These are phyloP conservation scores for Trissonchulus latispiculum DNA, from an alignment of 2,888 invertebrate species.

Conservation along the genomic window DNA sequence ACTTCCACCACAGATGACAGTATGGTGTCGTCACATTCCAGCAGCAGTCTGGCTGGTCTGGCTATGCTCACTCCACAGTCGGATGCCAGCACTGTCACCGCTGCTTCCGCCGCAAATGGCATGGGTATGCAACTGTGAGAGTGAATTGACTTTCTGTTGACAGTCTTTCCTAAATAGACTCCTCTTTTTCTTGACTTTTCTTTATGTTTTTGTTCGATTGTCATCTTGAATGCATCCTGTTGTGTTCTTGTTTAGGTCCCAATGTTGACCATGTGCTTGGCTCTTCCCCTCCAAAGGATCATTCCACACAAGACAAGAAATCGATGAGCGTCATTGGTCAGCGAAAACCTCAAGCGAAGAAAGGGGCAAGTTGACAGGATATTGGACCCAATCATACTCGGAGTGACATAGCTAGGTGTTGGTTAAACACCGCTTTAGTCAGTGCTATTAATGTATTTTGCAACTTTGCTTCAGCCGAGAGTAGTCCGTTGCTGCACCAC, in stretches of 20 bases:
- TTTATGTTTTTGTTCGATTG: neutral
- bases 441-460: too few relatives aligned
- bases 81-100: neutral
- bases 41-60: neutral
- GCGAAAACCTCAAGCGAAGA: neutral
- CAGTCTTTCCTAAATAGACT: too few relatives aligned
- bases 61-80: neutral
- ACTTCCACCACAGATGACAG: slow-evolving; percentile 24
- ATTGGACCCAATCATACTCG: too few relatives aligned
- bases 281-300: neutral
- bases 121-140: neutral
- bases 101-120: neutral
- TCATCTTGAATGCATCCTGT: neutral
- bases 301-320: neutral
- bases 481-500: too few relatives aligned
- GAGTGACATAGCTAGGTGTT: too few relatives aligned
- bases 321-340: neutral
- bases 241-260: neutral
- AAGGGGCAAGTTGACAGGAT: neutral
- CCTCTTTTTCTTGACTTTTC: too few relatives aligned
- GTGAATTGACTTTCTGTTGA: too few relatives aligned
- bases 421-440: too few relatives aligned
- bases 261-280: neutral
- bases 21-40: neutral
- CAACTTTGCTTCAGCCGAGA: too few relatives aligned